Evolutionary conservation across 2,113 vertebrate genomes (phyloP), one percentile per base, ranked within the genome.

Genomic region (Malurus alboscapulatus): DNA sequence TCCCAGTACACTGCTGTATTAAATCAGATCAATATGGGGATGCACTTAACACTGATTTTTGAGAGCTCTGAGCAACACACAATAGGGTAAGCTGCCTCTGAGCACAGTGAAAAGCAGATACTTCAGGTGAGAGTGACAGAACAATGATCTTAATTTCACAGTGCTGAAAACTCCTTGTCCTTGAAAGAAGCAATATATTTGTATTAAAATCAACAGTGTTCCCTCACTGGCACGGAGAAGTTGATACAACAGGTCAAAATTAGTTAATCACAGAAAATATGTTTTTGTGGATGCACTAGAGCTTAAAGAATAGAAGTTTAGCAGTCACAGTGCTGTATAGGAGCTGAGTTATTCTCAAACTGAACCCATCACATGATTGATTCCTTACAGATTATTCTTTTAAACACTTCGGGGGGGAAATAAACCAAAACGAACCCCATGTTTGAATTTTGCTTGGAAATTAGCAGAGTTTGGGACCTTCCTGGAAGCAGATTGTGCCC

Each of bases 1-100:
- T 71, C 85, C 92, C 72, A 73, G 11, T 12, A 47, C 48, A 29
- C 55, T 71, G 72, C 75, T 87, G 61, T 40, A 87, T 72, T 76
- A 84, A 85, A 92, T 84, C 89, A 76, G 87, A 96, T 93, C 65
- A 12, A 88, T 91, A 87, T 0, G 76, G 29, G 57, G 95, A 92
- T 80, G 55, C 45, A 40, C 72, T 92, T 75, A 34, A 42, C 90
- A 81, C 66, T 57, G 59, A 95, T 86, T 94, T 90, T 80, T 88
- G 83, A 93, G 58, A 85, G 59, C 63, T 85, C 54, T n/a, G 67
- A 90, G 81, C 54, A 68, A 74, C 42, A 54, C 17, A 54, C 67
- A 84, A 24, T 6, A 59, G 38, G 29, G 14, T 32, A 71, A 92
- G 24, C 25, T 91, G 29, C 19, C 67, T 58, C 18, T 29, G 65